Percentiles rank a stretch among this genome's conserved stretches.
Conservation (phyloP, 2,113 vertebrate species). For the Tapirus terrestris region DNA sequence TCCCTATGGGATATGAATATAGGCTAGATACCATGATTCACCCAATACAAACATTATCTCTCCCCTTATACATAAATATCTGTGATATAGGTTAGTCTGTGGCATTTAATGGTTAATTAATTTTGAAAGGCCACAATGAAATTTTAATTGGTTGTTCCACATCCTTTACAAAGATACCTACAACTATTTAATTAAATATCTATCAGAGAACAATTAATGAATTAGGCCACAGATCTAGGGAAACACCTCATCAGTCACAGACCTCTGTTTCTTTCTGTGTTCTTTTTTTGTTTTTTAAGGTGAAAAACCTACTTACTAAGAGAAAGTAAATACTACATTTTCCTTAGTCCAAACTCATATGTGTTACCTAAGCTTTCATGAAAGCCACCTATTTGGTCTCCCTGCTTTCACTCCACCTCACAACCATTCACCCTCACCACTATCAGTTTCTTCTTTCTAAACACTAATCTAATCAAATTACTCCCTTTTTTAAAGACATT, state of each 20-base stretch:
- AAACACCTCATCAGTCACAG: constrained; percentile 40
- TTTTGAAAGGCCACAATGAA: constrained; percentile 71
- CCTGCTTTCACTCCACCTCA: not conserved
- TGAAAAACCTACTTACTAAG: not conserved
- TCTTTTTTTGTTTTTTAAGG: not conserved
- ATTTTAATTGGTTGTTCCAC: constrained; percentile 75
- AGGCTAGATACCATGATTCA: not conserved
- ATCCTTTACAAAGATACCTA: constrained; percentile 64
- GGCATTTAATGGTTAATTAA: constrained; percentile 72
- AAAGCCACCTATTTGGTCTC: not conserved
- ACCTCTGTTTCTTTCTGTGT: not conserved
- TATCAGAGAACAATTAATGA: constrained; percentile 75
- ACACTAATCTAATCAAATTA: not conserved
- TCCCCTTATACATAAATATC: not conserved
- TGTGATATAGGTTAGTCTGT: constrained; percentile 17
- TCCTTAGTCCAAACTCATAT: not conserved
- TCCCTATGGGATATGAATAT: not conserved
- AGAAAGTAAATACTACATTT: not conserved
- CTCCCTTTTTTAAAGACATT: not conserved
- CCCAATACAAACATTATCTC: constrained; percentile 19
- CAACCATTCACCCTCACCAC: not conserved
- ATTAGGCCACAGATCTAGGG: constrained; percentile 56
- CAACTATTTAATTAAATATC: constrained; percentile 75
- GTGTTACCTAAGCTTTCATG: not conserved
- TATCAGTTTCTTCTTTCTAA: not conserved